Conservation (phyloP, 2,888 invertebrate species). For the Cephus runcator region DNA sequence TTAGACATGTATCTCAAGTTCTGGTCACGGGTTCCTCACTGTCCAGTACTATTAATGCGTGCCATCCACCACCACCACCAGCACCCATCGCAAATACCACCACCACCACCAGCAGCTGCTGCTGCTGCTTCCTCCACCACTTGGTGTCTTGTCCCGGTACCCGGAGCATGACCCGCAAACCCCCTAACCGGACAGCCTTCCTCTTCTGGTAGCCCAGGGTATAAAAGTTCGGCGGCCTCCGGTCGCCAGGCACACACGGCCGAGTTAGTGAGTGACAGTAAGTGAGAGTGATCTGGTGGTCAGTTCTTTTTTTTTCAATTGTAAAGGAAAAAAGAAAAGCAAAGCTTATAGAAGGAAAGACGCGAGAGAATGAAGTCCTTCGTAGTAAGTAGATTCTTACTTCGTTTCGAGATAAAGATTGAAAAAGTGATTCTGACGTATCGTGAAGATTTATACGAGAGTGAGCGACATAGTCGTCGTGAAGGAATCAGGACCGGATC, state of each 20-base stretch:
- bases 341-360: not conserved
- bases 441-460: not conserved
- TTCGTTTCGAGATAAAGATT: not conserved
- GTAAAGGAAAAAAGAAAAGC: not conserved
- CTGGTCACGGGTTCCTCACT: not conserved
- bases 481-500: not conserved
- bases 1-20: not conserved
- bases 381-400: not conserved
- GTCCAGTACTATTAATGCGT: not conserved
- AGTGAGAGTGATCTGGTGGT: not conserved
- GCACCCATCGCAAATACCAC: not conserved
- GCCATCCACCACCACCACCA: not conserved
- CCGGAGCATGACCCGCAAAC: slow-evolving; percentile 1
- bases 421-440: not conserved
- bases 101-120: not conserved
- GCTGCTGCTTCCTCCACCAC: not conserved
- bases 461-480: not conserved
- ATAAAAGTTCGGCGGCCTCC: slow-evolving; percentile 38
- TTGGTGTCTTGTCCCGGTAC: not conserved
- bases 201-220: slow-evolving; percentile 27
- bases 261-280: slow-evolving; percentile 28
- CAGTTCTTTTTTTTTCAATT: not conserved
- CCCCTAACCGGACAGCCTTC: slow-evolving; percentile 2
- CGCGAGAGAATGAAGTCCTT: not conserved
- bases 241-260: slow-evolving; percentile 33